Conservation (phyloP, 2,888 invertebrate genomes). For the Megamerina dolium region DNA sequence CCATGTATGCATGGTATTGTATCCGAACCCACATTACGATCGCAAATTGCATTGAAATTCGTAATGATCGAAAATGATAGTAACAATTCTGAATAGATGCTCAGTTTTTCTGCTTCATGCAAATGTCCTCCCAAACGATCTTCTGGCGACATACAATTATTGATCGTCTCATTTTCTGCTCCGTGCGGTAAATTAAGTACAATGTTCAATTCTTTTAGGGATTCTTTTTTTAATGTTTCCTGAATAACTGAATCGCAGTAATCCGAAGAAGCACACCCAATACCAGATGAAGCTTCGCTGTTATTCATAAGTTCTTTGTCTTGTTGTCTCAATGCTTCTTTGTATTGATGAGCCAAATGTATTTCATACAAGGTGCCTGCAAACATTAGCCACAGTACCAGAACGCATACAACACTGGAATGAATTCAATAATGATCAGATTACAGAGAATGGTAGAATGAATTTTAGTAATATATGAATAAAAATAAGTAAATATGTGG, state of each 20-base stretch:
- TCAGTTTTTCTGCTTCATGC: constrained; percentile 51
- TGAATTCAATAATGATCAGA: background rate
- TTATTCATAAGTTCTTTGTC: constrained; percentile 48
- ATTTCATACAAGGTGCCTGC: constrained; percentile 69
- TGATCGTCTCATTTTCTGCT: constrained; percentile 32
- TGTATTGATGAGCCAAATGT: constrained; percentile 38
- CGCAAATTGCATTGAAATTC: constrained; percentile 73
- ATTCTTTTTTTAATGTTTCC: constrained; percentile 35
- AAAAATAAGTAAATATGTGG: too few relatives aligned
- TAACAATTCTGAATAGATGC: constrained; percentile 55
- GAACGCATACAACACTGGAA: constrained; percentile 54
- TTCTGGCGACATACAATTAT: constrained; percentile 54
- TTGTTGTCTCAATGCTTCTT: constrained; percentile 39
- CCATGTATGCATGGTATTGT: constrained; percentile 72
- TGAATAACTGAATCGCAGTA: constrained; percentile 45
- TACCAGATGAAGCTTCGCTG: constrained; percentile 49
- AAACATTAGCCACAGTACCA: constrained; percentile 55
- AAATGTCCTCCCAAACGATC: constrained; percentile 53
- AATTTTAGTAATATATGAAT: too few relatives aligned
- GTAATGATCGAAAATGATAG: constrained; percentile 73
- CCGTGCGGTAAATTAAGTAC: constrained; percentile 49
- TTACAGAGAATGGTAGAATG: background rate
- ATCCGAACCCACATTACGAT: constrained; percentile 72
- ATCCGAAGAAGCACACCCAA: constrained; percentile 51
- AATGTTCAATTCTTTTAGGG: constrained; percentile 42